Percentiles rank a stretch among this genome's conserved stretches.
phyloP scores from a whole-genome alignment of 1,140 invertebrate genomes.

The Pteromalus puparum region DNA sequence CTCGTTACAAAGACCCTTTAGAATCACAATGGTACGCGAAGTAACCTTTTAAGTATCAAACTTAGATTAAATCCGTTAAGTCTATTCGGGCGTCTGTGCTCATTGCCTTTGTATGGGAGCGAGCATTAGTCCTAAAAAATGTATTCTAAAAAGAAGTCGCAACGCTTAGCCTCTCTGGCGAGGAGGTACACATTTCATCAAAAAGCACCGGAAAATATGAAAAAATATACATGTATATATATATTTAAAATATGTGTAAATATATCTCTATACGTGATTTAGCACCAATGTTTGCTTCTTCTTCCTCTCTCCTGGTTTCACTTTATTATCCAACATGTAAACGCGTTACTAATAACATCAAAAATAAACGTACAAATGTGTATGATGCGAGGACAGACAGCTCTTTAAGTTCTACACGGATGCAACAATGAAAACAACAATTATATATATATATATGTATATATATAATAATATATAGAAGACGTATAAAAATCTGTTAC shows the following conservation, averaged over 20 bases:
- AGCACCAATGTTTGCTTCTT: background rate
- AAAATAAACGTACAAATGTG: conserved; percentile 23
- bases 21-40: conserved; percentile 32
- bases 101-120: conserved; percentile 36
- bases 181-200: conserved; percentile 26
- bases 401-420: background rate
- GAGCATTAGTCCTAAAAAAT: conserved; percentile 37
- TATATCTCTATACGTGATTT: background rate
- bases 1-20: conserved; percentile 14
- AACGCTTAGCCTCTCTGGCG: conserved; percentile 34
- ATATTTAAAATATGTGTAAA: conserved; percentile 22
- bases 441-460: background rate
- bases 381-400: background rate
- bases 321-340: background rate
- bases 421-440: conserved; percentile 10
- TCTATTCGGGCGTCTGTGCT: conserved; percentile 23
- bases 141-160: conserved; percentile 34
- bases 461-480: conserved; percentile 5
- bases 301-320: background rate
- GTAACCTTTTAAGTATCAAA: conserved; percentile 36
- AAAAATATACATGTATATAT: conserved; percentile 17
- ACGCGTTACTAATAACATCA: background rate
- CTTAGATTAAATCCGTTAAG: conserved; percentile 34
- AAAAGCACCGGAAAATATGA: conserved; percentile 29
- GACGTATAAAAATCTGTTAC: conserved; percentile 46